Conservation (phyloP, 2,113 vertebrate species). For the Neotragus moschatus region DNA sequence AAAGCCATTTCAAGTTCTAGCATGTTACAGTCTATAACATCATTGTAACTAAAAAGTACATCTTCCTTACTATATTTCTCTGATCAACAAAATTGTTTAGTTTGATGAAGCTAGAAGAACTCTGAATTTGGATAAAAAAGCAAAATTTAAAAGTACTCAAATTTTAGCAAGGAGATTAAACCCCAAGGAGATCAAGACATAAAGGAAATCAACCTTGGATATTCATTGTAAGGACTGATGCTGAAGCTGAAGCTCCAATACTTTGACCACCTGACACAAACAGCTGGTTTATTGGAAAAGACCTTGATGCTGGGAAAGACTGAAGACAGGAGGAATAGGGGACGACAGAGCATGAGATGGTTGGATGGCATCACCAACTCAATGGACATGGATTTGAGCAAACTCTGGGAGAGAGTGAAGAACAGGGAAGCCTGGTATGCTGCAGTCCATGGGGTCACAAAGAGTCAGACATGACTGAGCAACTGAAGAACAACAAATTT, state of each 20-base stretch:
- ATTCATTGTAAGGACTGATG: not conserved
- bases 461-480: not conserved
- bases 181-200: not conserved
- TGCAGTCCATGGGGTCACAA: not conserved
- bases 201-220: not conserved
- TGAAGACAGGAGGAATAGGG: not conserved
- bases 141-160: not conserved
- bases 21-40: not conserved
- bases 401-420: not conserved
- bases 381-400: not conserved
- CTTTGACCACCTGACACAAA: not conserved
- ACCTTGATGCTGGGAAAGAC: not conserved
- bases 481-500: not conserved
- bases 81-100: not conserved
- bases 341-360: not conserved
- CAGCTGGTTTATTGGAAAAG: not conserved
- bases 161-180: not conserved
- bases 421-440: not conserved
- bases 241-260: not conserved
- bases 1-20: not conserved
- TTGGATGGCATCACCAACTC: not conserved
- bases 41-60: not conserved
- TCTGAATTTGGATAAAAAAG: not conserved
- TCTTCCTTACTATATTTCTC: not conserved
- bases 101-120: not conserved